These are phyloP conservation scores for Procavia capensis DNA, from an alignment of 2,113 vertebrate species.

Conservation along the genomic window DNA sequence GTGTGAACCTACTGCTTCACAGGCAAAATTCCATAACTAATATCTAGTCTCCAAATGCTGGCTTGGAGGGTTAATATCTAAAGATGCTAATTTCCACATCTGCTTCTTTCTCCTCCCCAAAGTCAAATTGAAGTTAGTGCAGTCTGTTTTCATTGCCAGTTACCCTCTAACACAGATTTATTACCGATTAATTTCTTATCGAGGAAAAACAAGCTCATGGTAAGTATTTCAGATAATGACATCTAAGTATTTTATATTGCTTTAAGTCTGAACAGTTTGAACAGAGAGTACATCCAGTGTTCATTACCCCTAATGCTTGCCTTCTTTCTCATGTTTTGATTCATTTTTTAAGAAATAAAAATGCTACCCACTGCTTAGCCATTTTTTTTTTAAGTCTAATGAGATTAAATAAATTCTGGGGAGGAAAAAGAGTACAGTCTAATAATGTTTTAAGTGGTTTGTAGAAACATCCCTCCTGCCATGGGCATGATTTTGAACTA, in stretches of 20 bases:
- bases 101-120: conserved; percentile 57
- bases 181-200: conserved; percentile 73
- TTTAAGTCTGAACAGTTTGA: conserved; percentile 55
- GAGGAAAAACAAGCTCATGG: conserved; percentile 63
- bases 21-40: conserved; percentile 5
- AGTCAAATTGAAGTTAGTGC: conserved; percentile 61
- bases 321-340: conserved; percentile 61
- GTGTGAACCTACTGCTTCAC: background rate
- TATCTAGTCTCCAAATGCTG: background rate
- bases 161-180: conserved; percentile 69
- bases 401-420: conserved; percentile 69
- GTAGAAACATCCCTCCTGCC: conserved; percentile 84
- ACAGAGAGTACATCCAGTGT: background rate
- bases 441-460: conserved; percentile 82
- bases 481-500: conserved; percentile 83
- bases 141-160: conserved; percentile 66
- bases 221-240: conserved; percentile 72
- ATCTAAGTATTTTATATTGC: conserved; percentile 62
- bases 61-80: conserved; percentile 53
- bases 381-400: conserved; percentile 40
- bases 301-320: conserved; percentile 57
- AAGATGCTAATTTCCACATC: conserved; percentile 58
- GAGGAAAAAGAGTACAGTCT: conserved; percentile 4
- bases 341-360: conserved; percentile 27
- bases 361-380: conserved; percentile 37